Conservation (phyloP, 2,797 vertebrate genomes). For the Anabas testudineus region DNA sequence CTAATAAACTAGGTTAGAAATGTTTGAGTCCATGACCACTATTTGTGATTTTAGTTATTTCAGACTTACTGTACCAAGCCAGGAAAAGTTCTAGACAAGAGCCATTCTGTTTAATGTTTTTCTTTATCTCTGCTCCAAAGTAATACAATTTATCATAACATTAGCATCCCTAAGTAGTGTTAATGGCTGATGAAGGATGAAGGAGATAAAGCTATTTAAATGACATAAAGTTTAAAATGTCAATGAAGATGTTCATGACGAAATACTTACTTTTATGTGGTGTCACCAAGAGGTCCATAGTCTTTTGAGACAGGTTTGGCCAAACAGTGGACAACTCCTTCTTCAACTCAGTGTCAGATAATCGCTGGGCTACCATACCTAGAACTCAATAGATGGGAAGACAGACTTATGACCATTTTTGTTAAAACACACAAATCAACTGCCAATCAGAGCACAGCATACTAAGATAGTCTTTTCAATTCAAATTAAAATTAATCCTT, state of each 20-base stretch:
- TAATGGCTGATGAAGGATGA: too few relatives aligned
- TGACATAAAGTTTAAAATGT: too few relatives aligned
- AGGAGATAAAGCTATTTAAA: neutral
- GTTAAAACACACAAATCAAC: neutral
- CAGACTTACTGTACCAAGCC: too few relatives aligned
- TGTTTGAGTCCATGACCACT: too few relatives aligned
- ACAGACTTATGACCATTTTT: neutral
- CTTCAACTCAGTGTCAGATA: slow-evolving; percentile 90
- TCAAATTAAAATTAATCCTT: neutral
- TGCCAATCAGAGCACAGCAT: neutral
- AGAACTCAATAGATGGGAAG: slow-evolving; percentile 10
- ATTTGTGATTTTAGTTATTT: too few relatives aligned
- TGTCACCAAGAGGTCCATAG: slow-evolving; percentile 93
- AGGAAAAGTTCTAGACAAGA: too few relatives aligned
- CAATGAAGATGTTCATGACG: neutral
- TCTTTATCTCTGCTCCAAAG: too few relatives aligned
- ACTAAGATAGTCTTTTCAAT: neutral
- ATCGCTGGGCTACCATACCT: slow-evolving; percentile 91
- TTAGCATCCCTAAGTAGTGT: too few relatives aligned
- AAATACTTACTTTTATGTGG: slow-evolving; percentile 91
- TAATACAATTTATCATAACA: too few relatives aligned
- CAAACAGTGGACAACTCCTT: slow-evolving; percentile 93
- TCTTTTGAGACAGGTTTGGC: slow-evolving; percentile 95
- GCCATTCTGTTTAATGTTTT: too few relatives aligned
- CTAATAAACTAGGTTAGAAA: too few relatives aligned